Base-by-base conservation (phyloP, 1,140 invertebrate species). In the Trypoxylus dichotomus region DNA sequence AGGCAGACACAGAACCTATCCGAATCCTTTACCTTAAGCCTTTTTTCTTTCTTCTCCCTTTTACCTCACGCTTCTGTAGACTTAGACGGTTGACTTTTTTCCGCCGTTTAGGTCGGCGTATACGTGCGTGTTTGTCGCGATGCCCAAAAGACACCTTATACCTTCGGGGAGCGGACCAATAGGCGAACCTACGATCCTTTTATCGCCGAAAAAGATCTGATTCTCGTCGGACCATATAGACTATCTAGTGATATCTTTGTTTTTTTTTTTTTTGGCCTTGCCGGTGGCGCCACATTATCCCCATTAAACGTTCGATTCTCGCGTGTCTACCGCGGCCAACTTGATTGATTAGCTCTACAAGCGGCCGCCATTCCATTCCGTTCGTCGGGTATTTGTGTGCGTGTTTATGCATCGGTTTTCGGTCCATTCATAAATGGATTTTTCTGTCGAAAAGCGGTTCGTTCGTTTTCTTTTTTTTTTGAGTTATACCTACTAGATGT, bases 21-120 rank as follows among this genome's bases (percentile, higher is more conserved):
- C 74, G 68, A 78, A 76, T 79, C 77, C 78, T 81, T 83, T 82
- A 80, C 81, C 80, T 76, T 68, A 76, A 77, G 76, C 47, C 54
- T 79, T 72, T 71, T 68, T 81, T 81, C 78, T 79, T 77, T 58
- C 3, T 13, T 13, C 13, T 11, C 15, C n/a, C 13, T 47, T 47
- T 13, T 47, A 13, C n/a, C 0, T 37, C 10, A 7, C 32, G 5
- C 10, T 37, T 37, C 32, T 37, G 32, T 37, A 37, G 32, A 37
- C 32, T 8, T 37, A 37, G 32, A 37, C 32, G 32, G 32, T 37
- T 0, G 32, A 37, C 10, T 37, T 37, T 37, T 37, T 37, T 37
- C 32, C 32, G 32, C 32, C 32, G 32, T 37, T 37, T 37, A 24
- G 2, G 24, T 10, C n/a, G n/a, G 42, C 11, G 41, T 43, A 19